Base-by-base conservation (phyloP, 2,113 vertebrate genomes). In the Siniperca chuatsi region DNA sequence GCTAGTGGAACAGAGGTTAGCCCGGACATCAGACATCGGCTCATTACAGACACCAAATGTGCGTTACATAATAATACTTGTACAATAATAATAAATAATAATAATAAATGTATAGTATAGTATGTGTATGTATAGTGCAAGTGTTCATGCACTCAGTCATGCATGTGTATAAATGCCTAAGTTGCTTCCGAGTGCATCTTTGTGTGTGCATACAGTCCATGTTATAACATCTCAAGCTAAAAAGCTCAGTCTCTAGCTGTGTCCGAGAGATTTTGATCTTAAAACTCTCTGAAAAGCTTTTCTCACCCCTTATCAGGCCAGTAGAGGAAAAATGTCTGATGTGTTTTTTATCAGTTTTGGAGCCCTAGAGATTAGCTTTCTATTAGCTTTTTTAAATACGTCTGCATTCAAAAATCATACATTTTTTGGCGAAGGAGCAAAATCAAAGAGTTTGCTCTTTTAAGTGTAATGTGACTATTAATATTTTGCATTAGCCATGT, bases 221-320 rank as follows among this genome's bases (percentile, higher is more conserved):
- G 77, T 84, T 82, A 72, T 23, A 82, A 68, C 44, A 75, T 50
- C 42, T 82, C 75, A 65, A 57, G 54, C 48, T 85, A 68, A 84
- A 87, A 75, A 2, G 48, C 86, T 55, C 12, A 11, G 18, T 70
- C 65, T 78, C 52, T 60, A 57, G 58, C 75, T 89, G 75, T 72
- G 75, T 78, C 64, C 40, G 9, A 21, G 42, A 79, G 71, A 75
- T n/a, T 79, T 82, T 82, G 79, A 89, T 71, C 79, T 44, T 85
- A 83, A 87, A 83, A 79, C n/a, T 20, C 75, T 82, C 75, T 64
- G 82, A 79, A 84, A 78, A 71, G 75, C 81, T 84, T 78, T 87
- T 87, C 74, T 81, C 85, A 90, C 83, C 76, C 16, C 54, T 61
- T 15, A 29, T 50, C 50, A 48, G 48, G 23, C 50, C 18, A 70